phyloP scores from a whole-genome alignment of 2,888 invertebrate species.

The Deladenus siricidicola region DNA sequence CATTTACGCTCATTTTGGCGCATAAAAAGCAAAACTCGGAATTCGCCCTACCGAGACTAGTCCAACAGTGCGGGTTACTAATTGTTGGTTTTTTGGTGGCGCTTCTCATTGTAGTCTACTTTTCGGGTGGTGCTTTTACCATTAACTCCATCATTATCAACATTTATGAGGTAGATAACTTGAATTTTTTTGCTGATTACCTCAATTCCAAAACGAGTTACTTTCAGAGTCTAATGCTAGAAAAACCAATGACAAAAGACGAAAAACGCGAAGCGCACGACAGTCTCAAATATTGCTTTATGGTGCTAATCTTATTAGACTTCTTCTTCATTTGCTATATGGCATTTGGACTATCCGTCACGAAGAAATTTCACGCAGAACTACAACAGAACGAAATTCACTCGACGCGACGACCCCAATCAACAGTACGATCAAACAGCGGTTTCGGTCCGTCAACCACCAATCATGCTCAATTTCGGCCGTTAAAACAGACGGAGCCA shows the following conservation, averaged over 20 bases:
- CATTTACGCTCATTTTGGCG: conserved; percentile 23
- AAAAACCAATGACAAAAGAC: conserved; percentile 10
- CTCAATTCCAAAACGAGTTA: not conserved
- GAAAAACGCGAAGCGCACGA: conserved; percentile 21
- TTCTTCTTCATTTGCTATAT: conserved; percentile 30
- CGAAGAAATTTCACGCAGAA: conserved; percentile 25
- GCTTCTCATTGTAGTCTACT: conserved; percentile 19
- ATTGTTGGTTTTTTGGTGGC: conserved; percentile 21
- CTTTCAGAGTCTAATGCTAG: conserved; percentile 11
- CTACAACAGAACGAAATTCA: conserved; percentile 15
- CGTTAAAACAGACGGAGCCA: conserved; percentile 24
- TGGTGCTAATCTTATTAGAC: conserved; percentile 23
- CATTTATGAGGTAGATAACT: conserved; percentile 28
- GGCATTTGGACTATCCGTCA: conserved; percentile 23
- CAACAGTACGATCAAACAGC: not conserved
- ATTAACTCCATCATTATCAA: conserved; percentile 36
- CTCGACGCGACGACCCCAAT: not conserved
- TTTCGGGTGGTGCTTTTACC: conserved; percentile 7
- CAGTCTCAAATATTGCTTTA: conserved; percentile 12
- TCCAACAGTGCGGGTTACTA: conserved; percentile 25
- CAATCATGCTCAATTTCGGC: conserved; percentile 11
- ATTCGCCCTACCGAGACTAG: conserved; percentile 29
- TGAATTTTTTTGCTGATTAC: not conserved
- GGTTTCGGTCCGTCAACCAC: not conserved
- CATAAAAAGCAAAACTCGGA: conserved; percentile 25